These are phyloP conservation scores for Yoshiicerus persimilis DNA, from an alignment of 1,140 invertebrate species.

Conservation along the genomic window DNA sequence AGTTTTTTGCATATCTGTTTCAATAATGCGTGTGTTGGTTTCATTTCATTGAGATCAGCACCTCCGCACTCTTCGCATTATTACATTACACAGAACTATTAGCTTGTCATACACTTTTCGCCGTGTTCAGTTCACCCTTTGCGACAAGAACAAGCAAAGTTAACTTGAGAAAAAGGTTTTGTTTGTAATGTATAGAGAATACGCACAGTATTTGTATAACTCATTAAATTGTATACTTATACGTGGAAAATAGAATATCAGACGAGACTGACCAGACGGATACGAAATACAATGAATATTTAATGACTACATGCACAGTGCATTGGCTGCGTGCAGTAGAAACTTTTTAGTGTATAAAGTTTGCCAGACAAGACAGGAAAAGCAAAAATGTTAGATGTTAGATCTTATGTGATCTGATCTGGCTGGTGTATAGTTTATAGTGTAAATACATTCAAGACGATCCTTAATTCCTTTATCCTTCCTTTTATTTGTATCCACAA, in stretches of 20 bases:
- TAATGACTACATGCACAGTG: background rate
- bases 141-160: background rate
- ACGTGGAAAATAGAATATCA: no score
- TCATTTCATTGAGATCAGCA: conserved; percentile 20
- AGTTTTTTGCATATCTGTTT: background rate
- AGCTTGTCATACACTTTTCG: background rate
- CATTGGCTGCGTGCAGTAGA: background rate
- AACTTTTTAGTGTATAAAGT: background rate
- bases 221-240: no score
- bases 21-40: conserved; percentile 5
- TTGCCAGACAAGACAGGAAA: background rate
- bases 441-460: background rate
- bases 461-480: background rate
- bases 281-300: background rate
- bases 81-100: background rate
- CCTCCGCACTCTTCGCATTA: conserved; percentile 8
- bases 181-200: no score
- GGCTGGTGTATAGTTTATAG: background rate
- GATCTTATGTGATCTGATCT: no score
- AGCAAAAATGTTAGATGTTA: background rate
- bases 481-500: background rate
- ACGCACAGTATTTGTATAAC: no score
- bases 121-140: background rate
- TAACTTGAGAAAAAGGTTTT: no score
- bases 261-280: background rate